A percentile compares a stretch with the other conserved stretches of the same genome.
These are phyloP conservation scores for Calonectris borealis DNA, from an alignment of 2,113 vertebrate species.

Conservation along the genomic window DNA sequence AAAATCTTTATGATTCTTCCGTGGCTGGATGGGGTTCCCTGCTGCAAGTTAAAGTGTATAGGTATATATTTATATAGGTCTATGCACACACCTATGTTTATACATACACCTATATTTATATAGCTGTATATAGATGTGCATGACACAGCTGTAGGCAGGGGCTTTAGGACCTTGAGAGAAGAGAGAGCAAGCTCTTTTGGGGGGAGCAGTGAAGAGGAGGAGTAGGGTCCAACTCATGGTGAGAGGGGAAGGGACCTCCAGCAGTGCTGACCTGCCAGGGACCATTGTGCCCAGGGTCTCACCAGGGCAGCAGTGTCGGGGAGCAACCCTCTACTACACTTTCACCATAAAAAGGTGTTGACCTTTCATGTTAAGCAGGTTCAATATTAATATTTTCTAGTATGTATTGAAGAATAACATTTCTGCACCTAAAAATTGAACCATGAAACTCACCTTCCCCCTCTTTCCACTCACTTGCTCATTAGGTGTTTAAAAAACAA, in stretches of 20 bases:
- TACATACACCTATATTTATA: too few relatives aligned
- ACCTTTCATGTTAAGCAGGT: not conserved
- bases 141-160: too few relatives aligned
- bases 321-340: not conserved
- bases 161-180: not conserved
- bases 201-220: not conserved
- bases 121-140: too few relatives aligned
- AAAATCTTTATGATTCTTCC: not conserved
- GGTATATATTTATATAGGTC: not conserved
- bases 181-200: not conserved
- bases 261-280: fast-evolving
- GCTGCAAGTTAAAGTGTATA: not conserved
- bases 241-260: too few relatives aligned
- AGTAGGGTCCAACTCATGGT: not conserved
- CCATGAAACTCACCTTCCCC: not conserved
- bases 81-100: not conserved
- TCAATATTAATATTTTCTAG: not conserved
- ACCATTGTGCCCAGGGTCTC: fast-evolving
- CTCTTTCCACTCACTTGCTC: not conserved
- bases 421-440: not conserved
- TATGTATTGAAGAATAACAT: not conserved
- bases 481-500: not conserved
- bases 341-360: not conserved
- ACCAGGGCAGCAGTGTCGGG: fast-evolving
- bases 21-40: not conserved